Conservation (phyloP, 2,888 invertebrate genomes). For the Napeogenes sylphis region DNA sequence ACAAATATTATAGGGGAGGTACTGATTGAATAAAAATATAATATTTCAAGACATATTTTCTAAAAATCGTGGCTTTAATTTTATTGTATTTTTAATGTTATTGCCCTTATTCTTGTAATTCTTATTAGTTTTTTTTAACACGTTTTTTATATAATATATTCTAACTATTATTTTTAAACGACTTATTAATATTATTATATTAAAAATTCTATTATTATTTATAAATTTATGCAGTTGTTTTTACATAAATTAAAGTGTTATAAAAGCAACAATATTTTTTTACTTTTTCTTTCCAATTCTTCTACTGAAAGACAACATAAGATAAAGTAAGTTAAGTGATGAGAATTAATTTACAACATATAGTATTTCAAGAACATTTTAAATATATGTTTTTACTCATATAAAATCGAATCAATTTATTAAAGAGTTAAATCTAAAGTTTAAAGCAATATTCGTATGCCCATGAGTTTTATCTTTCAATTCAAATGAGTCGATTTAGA, state of each 20-base stretch:
- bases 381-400: neutral
- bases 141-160: too few relatives aligned
- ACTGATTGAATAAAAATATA: conserved; percentile 1
- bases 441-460: conserved; percentile 3
- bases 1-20: conserved; percentile 5
- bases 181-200: too few relatives aligned
- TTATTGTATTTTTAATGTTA: neutral
- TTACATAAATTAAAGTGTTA: too few relatives aligned
- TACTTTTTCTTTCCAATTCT: too few relatives aligned
- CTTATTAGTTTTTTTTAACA: neutral
- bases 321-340: too few relatives aligned
- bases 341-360: too few relatives aligned
- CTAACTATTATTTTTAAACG: too few relatives aligned
- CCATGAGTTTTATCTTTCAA: conserved; percentile 13
- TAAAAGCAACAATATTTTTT: too few relatives aligned
- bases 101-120: neutral
- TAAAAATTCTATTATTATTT: too few relatives aligned
- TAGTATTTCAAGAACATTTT: too few relatives aligned
- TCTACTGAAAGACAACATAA: too few relatives aligned
- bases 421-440: conserved; percentile 2
- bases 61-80: neutral
- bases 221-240: too few relatives aligned
- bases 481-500: conserved; percentile 11
- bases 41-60: neutral
- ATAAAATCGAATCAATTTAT: neutral